Evolutionary conservation across 2,888 invertebrate species (phyloP).

Genomic region (Hermaeophaga mercurialis): DNA sequence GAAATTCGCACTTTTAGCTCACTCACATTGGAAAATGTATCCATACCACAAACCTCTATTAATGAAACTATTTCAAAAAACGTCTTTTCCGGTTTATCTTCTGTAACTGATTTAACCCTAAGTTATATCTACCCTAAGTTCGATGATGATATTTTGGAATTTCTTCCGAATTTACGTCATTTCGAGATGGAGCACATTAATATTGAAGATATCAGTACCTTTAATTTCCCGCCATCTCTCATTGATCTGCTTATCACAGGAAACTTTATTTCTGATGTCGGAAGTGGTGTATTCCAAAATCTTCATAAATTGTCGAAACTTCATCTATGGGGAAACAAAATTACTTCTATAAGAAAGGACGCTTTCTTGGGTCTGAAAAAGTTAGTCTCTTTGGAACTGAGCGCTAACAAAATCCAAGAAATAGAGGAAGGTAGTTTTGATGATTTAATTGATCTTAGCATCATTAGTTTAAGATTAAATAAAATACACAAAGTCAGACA

Average conservation of each 20-base stretch:
- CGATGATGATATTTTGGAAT: conserved; percentile 36
- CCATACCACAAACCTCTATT: background rate
- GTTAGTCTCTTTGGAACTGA: conserved; percentile 71
- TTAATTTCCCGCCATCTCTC: conserved; percentile 67
- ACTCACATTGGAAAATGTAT: conserved; percentile 16
- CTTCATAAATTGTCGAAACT: conserved; percentile 67
- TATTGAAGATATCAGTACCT: conserved; percentile 59
- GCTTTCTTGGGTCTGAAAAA: conserved; percentile 68
- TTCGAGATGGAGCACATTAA: conserved; percentile 39
- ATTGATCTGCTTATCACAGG: conserved; percentile 70
- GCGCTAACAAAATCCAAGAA: conserved; percentile 67
- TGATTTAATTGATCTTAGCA: conserved; percentile 37
- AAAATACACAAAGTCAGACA: conserved; percentile 63
- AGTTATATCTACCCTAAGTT: conserved; percentile 4
- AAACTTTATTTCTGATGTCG: conserved; percentile 68
- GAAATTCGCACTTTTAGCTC: conserved; percentile 45
- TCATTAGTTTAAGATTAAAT: conserved; percentile 42
- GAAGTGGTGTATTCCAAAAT: conserved; percentile 65
- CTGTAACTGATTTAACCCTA: conserved; percentile 9
- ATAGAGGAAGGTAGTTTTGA: conserved; percentile 67
- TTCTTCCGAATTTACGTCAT: conserved; percentile 38
- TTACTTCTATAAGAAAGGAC: conserved; percentile 56
- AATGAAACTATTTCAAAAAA: conserved; percentile 18
- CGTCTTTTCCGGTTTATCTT: conserved; percentile 14
- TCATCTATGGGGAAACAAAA: conserved; percentile 67